A percentile compares a stretch with the other conserved stretches of the same genome.
Conservation (phyloP, 2,888 invertebrate genomes). For the Ophion slaviceki region DNA sequence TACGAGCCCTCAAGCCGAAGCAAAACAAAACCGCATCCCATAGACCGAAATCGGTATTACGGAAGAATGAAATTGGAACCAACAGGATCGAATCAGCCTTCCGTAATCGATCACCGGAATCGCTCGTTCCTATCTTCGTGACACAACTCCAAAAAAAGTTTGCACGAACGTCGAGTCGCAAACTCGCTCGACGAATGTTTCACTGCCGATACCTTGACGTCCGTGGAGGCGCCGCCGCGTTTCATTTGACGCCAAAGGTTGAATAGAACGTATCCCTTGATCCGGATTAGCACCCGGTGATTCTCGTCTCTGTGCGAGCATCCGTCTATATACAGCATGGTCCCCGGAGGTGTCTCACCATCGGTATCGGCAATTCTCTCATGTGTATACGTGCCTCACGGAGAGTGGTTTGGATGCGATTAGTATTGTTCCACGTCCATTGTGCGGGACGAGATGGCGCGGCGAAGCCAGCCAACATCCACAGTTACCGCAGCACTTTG, state of each 20-base stretch:
- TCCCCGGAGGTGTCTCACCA: conserved; percentile 48
- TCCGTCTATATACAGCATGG: conserved; percentile 5
- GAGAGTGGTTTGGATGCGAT: conserved; percentile 76
- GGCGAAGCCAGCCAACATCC: conserved; percentile 67
- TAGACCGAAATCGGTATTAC: not conserved
- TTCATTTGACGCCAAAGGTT: conserved; percentile 61
- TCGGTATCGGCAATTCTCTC: conserved; percentile 60
- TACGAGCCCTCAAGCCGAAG: not conserved
- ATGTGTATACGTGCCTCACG: conserved; percentile 64
- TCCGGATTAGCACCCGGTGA: conserved; percentile 69
- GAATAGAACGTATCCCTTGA: conserved; percentile 69
- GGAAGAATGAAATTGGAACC: not conserved
- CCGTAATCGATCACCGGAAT: not conserved
- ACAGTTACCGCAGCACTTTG: conserved; percentile 67
- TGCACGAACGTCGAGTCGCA: not conserved
- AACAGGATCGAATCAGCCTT: not conserved
- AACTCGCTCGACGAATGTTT: not conserved
- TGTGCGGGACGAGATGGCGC: conserved; percentile 74
- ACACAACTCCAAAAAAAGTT: not conserved
- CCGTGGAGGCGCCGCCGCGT: conserved; percentile 4
- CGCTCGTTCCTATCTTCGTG: not conserved
- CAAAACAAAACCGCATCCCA: not conserved
- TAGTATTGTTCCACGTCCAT: conserved; percentile 76
- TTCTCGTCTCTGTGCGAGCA: conserved; percentile 49
- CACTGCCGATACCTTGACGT: not conserved